These are phyloP conservation scores for Achroia grisella DNA, from an alignment of 1,140 invertebrate genomes.

Conservation along the genomic window DNA sequence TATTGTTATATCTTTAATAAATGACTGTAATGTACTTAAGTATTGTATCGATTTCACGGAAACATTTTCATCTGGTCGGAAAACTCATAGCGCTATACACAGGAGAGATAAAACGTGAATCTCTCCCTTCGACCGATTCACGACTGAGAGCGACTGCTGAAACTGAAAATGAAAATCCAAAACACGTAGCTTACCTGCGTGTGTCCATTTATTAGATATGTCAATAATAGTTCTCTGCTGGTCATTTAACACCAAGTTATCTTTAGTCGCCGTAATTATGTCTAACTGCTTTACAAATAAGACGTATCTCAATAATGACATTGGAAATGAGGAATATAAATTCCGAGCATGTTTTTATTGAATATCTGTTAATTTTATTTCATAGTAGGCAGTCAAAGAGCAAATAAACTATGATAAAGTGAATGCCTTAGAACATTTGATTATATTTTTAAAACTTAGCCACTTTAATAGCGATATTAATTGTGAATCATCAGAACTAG, in stretches of 20 bases:
- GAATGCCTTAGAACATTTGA: background rate
- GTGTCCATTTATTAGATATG: background rate
- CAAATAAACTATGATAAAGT: background rate
- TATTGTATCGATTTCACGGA: conserved; percentile 3
- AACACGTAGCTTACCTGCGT: background rate
- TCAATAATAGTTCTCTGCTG: background rate
- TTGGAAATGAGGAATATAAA: no score
- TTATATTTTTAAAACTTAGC: no score
- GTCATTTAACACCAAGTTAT: background rate
- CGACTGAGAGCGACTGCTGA: conserved; percentile 31
- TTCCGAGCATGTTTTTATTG: no score
- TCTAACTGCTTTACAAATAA: background rate
- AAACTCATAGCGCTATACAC: conserved; percentile 12
- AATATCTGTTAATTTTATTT: no score
- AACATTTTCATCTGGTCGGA: conserved; percentile 7
- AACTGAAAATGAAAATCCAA: conserved; percentile 26
- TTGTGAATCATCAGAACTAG: no score
- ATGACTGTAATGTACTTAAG: background rate
- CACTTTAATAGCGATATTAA: no score
- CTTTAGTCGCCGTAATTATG: background rate
- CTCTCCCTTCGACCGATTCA: conserved; percentile 19
- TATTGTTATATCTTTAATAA: no score
- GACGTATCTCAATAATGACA: no score
- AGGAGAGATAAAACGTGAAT: conserved; percentile 19
- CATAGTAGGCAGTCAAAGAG: background rate